Base-by-base conservation (phyloP, 2,797 vertebrate species). In the Monodelphis domestica region DNA sequence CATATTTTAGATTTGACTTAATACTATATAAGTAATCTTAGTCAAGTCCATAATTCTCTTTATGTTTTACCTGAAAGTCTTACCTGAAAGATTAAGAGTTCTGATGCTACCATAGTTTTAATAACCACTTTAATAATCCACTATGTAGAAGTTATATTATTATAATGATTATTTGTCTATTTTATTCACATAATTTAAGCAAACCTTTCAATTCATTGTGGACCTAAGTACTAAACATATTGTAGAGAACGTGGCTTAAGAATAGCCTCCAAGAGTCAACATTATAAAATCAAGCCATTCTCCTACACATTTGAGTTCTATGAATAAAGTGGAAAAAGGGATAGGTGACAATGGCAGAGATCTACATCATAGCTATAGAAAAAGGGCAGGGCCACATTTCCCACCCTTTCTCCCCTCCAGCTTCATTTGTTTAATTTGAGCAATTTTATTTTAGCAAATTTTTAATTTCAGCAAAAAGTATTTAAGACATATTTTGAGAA, bases 391-490 rank as follows among this genome's bases (percentile, higher is more conserved):
- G 2, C n/a, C 5, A 70, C 15, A 50, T 53, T 91, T 56, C 33
- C 91, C 26, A 30, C 93, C 29, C 94, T 54, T 52, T 90, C 52
- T 90, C 33, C 3, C 30, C 12, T 93, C 91, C 91, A 70, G 14
- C 1, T 38, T 17, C 33, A 17, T 6, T 17, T 38, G 59, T 63
- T 63, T 63, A 14, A 63, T 63, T n/a, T n/a, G 14, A 70, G 33
- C 12, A 17, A 17, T n/a, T n/a, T n/a, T n/a, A n/a, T n/a, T n/a
- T n/a, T n/a, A n/a, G n/a, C n/a, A n/a, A 91, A 54, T 89, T 70
- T 93, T 91, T 95, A 95, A 96, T 95, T 96, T 93, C 94, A 95
- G 96, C 92, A 95, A 90, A 90, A 93, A 89, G 24, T 56, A 91
- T 94, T 92, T 93, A 96, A 57, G 88, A 84, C 0, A n/a, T 95